Evolutionary conservation across 2,888 invertebrate species (phyloP).

Genomic region (Drosophila diplacantha): DNA sequence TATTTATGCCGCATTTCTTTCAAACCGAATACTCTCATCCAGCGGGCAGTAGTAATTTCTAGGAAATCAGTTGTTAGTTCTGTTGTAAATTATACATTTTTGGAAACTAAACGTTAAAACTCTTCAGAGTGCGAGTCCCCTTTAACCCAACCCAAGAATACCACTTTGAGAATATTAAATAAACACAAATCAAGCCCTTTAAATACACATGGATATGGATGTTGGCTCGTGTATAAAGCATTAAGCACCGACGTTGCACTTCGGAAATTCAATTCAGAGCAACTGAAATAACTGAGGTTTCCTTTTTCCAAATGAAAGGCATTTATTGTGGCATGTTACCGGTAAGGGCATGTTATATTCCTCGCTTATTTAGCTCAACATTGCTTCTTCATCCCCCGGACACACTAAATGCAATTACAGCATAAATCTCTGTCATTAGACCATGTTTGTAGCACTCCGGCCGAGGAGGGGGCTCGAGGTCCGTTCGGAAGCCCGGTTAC

Average conservation of each 20-base stretch:
- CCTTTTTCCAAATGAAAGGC: background rate
- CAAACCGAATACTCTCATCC: constrained; percentile 51
- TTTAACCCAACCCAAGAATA: no score
- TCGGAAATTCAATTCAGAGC: background rate
- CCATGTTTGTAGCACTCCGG: constrained; percentile 57
- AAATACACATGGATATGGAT: no score
- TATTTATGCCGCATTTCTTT: constrained; percentile 68
- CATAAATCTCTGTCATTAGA: constrained; percentile 71
- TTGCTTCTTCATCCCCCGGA: constrained; percentile 8
- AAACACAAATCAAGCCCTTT: background rate
- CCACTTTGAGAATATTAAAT: background rate
- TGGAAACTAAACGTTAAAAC: background rate
- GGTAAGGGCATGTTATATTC: constrained; percentile 52
- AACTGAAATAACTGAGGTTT: background rate
- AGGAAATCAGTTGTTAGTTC: background rate
- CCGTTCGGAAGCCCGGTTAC: constrained; percentile 13
- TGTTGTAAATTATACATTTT: no score
- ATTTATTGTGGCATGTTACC: background rate
- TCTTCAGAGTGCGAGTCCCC: background rate
- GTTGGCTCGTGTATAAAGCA: no score
- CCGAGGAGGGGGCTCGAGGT: constrained; percentile 33
- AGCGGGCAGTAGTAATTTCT: background rate
- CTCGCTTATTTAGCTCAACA: constrained; percentile 3
- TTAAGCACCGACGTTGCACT: background rate
- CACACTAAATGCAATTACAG: constrained; percentile 66